Conservation (phyloP, 2,888 invertebrate genomes). For the Zhuqinia jingwanae region DNA sequence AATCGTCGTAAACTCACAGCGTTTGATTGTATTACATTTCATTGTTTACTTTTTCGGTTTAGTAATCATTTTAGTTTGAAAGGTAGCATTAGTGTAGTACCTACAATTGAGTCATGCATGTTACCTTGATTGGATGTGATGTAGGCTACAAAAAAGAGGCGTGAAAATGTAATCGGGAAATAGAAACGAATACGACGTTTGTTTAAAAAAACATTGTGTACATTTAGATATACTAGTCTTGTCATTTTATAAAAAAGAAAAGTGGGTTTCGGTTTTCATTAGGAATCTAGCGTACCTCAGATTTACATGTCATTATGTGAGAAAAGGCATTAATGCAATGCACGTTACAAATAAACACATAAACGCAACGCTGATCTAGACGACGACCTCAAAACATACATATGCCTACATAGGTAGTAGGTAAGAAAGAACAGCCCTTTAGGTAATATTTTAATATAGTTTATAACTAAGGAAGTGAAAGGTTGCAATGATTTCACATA, state of each 20-base stretch:
- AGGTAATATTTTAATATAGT: conserved; percentile 2
- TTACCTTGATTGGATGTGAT: conserved; percentile 51
- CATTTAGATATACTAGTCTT: neutral
- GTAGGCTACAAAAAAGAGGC: conserved; percentile 59
- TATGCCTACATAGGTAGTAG: conserved; percentile 53
- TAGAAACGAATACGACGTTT: conserved; percentile 5
- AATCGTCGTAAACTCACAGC: too few relatives aligned
- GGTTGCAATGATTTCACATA: neutral
- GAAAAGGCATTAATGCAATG: neutral
- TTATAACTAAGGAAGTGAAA: neutral
- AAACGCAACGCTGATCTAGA: conserved; percentile 52
- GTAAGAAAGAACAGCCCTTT: neutral
- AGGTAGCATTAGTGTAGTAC: neutral
- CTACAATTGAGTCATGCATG: conserved; percentile 6
- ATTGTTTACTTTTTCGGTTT: neutral
- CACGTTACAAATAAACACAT: neutral
- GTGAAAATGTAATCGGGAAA: conserved; percentile 32
- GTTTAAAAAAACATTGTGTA: neutral
- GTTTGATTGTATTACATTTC: neutral
- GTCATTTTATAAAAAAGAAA: conserved; percentile 41
- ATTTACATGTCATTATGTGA: conserved; percentile 23
- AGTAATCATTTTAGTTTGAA: neutral
- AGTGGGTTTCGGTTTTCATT: conserved; percentile 48
- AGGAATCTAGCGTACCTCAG: conserved; percentile 14
- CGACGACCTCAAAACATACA: conserved; percentile 63